These are phyloP conservation scores for Eupithecia tripunctaria DNA, from an alignment of 2,888 invertebrate genomes.

Conservation along the genomic window DNA sequence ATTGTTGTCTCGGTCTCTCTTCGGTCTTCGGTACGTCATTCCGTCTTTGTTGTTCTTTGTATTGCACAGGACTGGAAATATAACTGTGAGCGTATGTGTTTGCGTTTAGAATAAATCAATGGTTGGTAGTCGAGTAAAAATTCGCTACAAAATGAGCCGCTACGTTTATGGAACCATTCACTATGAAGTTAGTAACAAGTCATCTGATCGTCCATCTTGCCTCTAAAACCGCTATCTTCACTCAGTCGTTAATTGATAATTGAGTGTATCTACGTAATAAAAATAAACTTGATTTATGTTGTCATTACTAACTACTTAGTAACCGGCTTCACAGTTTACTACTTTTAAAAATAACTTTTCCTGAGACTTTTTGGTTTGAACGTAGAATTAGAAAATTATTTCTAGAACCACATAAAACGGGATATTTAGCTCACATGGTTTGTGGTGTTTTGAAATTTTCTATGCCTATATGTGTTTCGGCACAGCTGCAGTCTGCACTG, in stretches of 20 bases:
- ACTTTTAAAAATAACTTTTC: not conserved
- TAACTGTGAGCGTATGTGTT: too few species aligned
- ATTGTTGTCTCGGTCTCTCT: too few species aligned
- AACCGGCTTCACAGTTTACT: not conserved
- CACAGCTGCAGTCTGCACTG: too few species aligned
- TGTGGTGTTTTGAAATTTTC: not conserved
- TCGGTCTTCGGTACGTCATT: too few species aligned
- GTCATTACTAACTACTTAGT: not conserved
- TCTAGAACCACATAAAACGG: not conserved
- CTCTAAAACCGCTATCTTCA: not conserved
- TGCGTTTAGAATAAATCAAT: too few species aligned
- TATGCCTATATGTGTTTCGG: not conserved
- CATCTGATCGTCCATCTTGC: not conserved
- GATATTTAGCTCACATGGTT: not conserved
- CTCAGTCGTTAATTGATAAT: not conserved
- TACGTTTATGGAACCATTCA: too few species aligned
- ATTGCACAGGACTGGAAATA: too few species aligned
- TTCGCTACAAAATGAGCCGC: too few species aligned
- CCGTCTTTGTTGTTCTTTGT: too few species aligned
- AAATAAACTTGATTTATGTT: constrained; percentile 5
- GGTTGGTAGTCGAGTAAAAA: too few species aligned
- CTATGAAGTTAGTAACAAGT: too few species aligned
- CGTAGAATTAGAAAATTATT: not conserved
- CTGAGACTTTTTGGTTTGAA: not conserved
- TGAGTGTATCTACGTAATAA: not conserved